Evolutionary conservation across 2,888 invertebrate species (phyloP), one percentile per base, ranked within the genome.

Genomic region (Idaea biselata): DNA sequence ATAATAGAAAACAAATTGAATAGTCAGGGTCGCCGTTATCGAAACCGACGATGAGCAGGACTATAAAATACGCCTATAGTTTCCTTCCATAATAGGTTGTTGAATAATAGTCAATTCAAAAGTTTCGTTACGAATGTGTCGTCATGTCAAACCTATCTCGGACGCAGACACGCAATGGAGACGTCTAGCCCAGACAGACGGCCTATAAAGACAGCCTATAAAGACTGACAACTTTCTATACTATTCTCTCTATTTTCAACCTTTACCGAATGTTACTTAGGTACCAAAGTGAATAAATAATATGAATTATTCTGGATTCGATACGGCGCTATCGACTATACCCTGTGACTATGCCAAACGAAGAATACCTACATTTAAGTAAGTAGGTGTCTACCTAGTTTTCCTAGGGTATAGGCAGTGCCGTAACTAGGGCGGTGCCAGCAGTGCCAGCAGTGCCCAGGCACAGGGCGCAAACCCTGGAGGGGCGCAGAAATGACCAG

Each of bases 121-220:
- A 77, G 73, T 73, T 75, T 70, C 61, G 70, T 62, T 68, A 64
- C 63, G 63, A 71, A 65, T 67, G 69, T 70, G 74, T 67, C 68
- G 69, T 11, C 55, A 67, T 65, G 66, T 56, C 56, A 56, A 64
- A 44, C 44, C 11, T 44, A 44, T 70, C 67, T 66, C 69, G 68
- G 63, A 69, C 67, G 66, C 66, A 67, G 71, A 71, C 73, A 66
- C 67, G 67, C 71, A 63, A 67, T 67, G 67, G 68, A 69, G 72
- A 72, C 74, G 82, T 82, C 82, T 82, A 82, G 80, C 80, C 82
- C 73, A 79, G 77, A 73, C 79, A 72, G 44, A 8, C 44, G 44
- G 77, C 79, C 78, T 79, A 76, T 76, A 79, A 79, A 44, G 44
- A 44, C 79, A 72, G 77, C 78, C 78, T 79, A 76, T 76, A 79